Percentiles rank a stretch among this genome's conserved stretches.
phyloP scores from a whole-genome alignment of 2,113 vertebrate genomes.

The Porphyrio hochstetteri region DNA sequence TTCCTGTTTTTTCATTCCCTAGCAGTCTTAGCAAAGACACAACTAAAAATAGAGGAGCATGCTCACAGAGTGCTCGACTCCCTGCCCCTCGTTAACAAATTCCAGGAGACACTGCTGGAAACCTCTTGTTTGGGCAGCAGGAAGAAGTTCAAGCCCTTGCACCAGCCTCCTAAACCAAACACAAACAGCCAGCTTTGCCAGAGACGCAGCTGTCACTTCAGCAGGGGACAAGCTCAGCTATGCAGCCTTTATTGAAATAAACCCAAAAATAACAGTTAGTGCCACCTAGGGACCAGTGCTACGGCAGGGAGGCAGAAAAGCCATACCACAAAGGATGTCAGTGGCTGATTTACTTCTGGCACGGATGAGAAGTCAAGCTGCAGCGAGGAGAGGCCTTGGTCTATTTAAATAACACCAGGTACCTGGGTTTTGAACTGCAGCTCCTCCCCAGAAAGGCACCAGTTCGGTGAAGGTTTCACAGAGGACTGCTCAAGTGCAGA shows the following conservation, averaged over 20 bases:
- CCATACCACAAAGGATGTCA: background rate
- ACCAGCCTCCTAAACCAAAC: background rate
- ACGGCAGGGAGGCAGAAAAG: background rate
- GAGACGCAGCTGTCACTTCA: background rate
- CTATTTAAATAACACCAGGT: background rate
- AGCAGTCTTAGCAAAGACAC: background rate
- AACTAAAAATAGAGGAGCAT: background rate
- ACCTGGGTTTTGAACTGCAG: background rate
- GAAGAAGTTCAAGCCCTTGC: background rate
- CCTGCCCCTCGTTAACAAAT: background rate
- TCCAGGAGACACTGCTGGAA: background rate
- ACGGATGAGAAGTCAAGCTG: background rate
- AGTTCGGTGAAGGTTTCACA: background rate
- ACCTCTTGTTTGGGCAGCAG: background rate
- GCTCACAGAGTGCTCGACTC: background rate
- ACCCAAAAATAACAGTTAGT: slow-evolving; percentile 24
- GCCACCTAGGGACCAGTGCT: slow-evolving; percentile 13
- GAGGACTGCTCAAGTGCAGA: background rate
- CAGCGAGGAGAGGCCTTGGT: background rate
- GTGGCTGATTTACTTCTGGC: background rate
- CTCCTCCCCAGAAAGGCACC: background rate
- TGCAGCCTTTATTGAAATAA: slow-evolving; percentile 1
- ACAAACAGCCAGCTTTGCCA: background rate
- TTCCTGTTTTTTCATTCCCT: background rate
- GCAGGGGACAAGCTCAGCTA: background rate